phyloP scores from a whole-genome alignment of 2,888 invertebrate genomes.

The Hydrotaea diabolus region DNA sequence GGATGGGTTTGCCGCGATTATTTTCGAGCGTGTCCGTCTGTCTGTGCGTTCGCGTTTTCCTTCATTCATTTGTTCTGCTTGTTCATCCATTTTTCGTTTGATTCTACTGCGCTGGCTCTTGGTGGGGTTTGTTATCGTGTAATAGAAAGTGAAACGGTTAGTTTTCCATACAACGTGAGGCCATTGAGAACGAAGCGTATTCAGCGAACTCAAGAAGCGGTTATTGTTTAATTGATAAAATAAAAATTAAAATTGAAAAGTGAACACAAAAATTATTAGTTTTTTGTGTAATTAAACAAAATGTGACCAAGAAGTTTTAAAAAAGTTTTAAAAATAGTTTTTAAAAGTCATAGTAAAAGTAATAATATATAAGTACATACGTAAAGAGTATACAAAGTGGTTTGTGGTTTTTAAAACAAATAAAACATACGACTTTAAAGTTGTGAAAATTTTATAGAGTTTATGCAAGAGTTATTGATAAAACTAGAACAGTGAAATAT shows the following conservation, averaged over 20 bases:
- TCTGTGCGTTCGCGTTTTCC: conserved; percentile 9
- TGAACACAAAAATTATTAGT: neutral
- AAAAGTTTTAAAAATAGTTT: too few species aligned
- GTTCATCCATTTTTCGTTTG: conserved; percentile 36
- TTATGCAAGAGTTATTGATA: too few species aligned
- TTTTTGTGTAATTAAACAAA: neutral
- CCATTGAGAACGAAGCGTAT: neutral
- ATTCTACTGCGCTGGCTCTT: conserved; percentile 32
- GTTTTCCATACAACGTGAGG: conserved; percentile 57
- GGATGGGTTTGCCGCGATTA: neutral
- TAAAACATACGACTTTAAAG: too few species aligned
- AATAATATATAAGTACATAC: too few species aligned
- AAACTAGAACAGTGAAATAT: too few species aligned
- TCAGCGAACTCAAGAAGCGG: neutral
- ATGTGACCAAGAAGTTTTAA: too few species aligned
- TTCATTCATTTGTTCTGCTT: conserved; percentile 15
- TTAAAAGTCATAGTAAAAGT: too few species aligned
- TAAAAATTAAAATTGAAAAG: neutral
- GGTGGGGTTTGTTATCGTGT: conserved; percentile 56
- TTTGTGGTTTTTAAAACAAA: too few species aligned
- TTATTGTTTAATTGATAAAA: neutral
- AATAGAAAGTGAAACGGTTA: conserved; percentile 66
- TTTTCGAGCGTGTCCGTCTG: neutral
- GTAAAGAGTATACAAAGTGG: too few species aligned
- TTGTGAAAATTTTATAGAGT: too few species aligned